These are phyloP conservation scores for Euspilapteryx auroguttella DNA, from an alignment of 2,888 invertebrate genomes.

Conservation along the genomic window DNA sequence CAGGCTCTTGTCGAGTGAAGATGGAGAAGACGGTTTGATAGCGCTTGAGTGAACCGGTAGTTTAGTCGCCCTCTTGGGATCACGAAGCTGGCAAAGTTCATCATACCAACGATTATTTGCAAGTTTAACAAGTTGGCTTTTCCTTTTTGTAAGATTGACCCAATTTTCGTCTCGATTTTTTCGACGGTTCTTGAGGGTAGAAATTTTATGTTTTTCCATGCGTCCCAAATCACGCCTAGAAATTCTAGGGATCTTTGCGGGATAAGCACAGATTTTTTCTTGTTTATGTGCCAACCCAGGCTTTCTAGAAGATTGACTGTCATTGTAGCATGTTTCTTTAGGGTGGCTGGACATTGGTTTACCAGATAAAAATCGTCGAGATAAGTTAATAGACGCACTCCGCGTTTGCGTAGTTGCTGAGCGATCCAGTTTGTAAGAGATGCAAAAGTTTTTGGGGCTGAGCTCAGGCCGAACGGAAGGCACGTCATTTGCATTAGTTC, in stretches of 20 bases:
- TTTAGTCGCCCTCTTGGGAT: slow-evolving; percentile 6
- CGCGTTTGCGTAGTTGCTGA: slow-evolving; percentile 7
- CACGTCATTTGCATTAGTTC: slow-evolving; percentile 12
- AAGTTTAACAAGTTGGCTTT: neutral
- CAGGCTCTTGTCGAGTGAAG: neutral
- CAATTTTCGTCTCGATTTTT: neutral
- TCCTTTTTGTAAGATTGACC: neutral
- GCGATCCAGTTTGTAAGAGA: slow-evolving; percentile 13
- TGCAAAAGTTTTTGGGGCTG: slow-evolving; percentile 12
- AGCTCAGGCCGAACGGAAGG: slow-evolving; percentile 12
- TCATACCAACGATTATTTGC: slow-evolving; percentile 5
- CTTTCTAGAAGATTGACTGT: slow-evolving; percentile 2
- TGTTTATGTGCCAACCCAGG: slow-evolving; percentile 6
- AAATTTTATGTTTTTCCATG: neutral
- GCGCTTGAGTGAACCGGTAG: slow-evolving; percentile 4
- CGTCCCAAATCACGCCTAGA: slow-evolving; percentile 3
- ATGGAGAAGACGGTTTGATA: neutral
- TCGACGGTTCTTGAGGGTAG: neutral
- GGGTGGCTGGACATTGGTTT: slow-evolving; percentile 4
- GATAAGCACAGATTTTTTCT: slow-evolving; percentile 4
- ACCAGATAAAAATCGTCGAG: slow-evolving; percentile 8
- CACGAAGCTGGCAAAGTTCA: slow-evolving; percentile 7
- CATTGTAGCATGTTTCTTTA: slow-evolving; percentile 1
- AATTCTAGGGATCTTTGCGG: slow-evolving; percentile 3
- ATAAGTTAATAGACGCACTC: slow-evolving; percentile 6